Evolutionary conservation across 1,140 invertebrate species (phyloP), one percentile per base, ranked within the genome.

Genomic region (Pseudomyrmex sp.): DNA sequence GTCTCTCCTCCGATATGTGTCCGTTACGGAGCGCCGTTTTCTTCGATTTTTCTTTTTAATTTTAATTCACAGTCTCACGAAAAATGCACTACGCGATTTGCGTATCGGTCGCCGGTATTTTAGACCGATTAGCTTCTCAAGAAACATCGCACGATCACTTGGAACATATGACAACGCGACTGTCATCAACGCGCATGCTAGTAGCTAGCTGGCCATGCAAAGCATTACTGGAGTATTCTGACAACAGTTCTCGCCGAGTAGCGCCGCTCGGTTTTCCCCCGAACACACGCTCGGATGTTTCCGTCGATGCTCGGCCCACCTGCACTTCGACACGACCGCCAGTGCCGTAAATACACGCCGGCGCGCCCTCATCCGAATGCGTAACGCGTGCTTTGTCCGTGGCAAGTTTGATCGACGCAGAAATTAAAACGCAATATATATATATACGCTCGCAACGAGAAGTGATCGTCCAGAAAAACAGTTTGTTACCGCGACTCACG

Each of bases 161-260:
- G 84, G 87, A 88, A 86, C 88, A 75, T 90, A 90, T 83, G 87
- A 88, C 77, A 72, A 88, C 82, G 84, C 87, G 89, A 92, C 83
- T 91, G 88, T 91, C 88, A 93, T 89, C 88, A 69, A 92, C 90
- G 75, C 89, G 61, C 87, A 82, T 80, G 89, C 85, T 86, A 85
- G 84, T 75, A 89, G 74, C 91, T 92, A 89, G 91, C 86, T 92
- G 91, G 92, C 93, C 93, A 93, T 92, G 93, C 93, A 92, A 92
- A 94, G 94, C 94, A 92, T 94, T 93, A 94, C 92, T 94, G 93
- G 93, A 93, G 74, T 90, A 91, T 90, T 93, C 92, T 92, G 91
- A 93, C 93, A 94, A 94, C 94, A 94, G 90, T 91, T 86, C 85
- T 89, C 86, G 83, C 85, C 74, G 89, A 90, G 88, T 87, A 85